phyloP scores from a whole-genome alignment of 2,797 vertebrate genomes.

The Cichlasoma orientale region DNA sequence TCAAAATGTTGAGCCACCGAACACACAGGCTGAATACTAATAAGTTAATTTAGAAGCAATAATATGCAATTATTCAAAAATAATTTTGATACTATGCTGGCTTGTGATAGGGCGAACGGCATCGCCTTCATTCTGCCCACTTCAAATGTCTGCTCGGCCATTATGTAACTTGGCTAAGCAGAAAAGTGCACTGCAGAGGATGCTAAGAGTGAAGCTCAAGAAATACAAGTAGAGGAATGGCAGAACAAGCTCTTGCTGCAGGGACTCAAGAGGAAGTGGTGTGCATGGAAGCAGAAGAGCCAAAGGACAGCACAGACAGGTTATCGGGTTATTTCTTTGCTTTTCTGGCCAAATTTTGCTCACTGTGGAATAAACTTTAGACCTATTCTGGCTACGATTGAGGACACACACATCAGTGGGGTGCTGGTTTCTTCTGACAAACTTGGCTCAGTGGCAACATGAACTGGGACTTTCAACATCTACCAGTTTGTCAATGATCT shows the following conservation, averaged over 20 bases:
- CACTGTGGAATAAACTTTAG: not conserved
- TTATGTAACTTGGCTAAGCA: not conserved
- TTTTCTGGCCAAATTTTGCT: not conserved
- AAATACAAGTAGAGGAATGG: not conserved
- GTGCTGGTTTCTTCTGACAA: not conserved
- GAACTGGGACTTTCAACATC: not conserved
- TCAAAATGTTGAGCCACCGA: not conserved
- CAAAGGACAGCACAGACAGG: not conserved
- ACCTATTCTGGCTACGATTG: not conserved
- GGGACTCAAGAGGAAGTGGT: not conserved
- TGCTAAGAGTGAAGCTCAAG: not conserved
- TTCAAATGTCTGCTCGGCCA: not conserved
- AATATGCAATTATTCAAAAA: not conserved
- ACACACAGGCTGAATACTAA: not conserved
- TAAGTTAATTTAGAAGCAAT: not conserved
- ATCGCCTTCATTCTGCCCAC: not conserved
- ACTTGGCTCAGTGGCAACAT: not conserved
- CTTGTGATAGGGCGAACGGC: not conserved
- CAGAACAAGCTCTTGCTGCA: rapidly evolving
- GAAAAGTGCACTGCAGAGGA: not conserved
- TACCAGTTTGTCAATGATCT: not conserved
- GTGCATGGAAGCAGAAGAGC: not conserved
- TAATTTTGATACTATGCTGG: not conserved
- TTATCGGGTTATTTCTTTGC: not conserved
- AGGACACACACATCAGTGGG: not conserved